Evolutionary conservation across 2,113 vertebrate species (phyloP), one percentile per base, ranked within the genome.

Genomic region (Platycercus adscitus): DNA sequence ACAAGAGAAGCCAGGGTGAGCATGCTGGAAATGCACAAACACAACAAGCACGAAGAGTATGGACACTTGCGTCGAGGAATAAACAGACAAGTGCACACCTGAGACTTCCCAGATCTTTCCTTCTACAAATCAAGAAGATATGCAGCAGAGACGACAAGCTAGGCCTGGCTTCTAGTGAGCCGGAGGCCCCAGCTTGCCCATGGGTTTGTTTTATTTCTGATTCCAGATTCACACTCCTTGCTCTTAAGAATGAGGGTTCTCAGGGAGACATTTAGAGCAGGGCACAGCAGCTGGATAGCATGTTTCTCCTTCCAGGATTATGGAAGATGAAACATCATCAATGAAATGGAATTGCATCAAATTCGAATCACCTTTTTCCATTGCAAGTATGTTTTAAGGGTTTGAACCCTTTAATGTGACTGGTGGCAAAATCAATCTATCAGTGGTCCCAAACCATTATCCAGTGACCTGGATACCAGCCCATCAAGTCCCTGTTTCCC

Each of bases 91-190:
- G 20, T 55, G 72, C 28, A 50, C 73, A 64, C 13, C 49, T 53
- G 50, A 86, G 19, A 39, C 72, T 76, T 50, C 17, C 56, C 69
- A 39, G 15, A 60, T 64, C 55, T 78, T 43, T 86, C 55, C 55
- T 95, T 70, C 77, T 43, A 91, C 39, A 92, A 81, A 95, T 89
- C 77, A 92, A 50, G 63, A 88, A 92, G 72, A 71, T 66, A 64
- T 4, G 7, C 9, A 84, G n/a, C 60, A 93, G 47, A 86, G 43
- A 71, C 71, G 46, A 81, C 26, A 91, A 76, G 26, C 18, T 76
- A 29, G 66, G 26, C 17, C 66, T 87, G 55, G 56, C 88, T 84
- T 93, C 16, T 35, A 71, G 55, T 17, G 29, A 71, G 18, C 47
- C 1, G 0, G 35, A 81, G 47, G 24, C 13, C 50, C 26, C 81